phyloP scores from a whole-genome alignment of 2,888 invertebrate genomes.

The Nineta flava region DNA sequence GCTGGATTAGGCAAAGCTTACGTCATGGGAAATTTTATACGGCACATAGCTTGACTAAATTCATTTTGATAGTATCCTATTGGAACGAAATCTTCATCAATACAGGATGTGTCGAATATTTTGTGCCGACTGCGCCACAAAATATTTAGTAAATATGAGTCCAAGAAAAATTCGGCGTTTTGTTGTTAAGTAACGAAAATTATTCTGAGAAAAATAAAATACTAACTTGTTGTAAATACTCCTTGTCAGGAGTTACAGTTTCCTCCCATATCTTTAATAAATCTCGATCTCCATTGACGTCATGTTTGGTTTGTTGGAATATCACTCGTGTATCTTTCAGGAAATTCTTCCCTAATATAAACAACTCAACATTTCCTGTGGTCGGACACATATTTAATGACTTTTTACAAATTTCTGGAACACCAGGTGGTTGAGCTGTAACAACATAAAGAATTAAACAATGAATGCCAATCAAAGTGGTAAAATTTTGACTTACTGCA shows the following conservation, averaged over 20 bases:
- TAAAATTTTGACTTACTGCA: constrained; percentile 56
- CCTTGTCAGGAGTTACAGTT: constrained; percentile 71
- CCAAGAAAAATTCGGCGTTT: not conserved
- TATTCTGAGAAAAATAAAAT: not conserved
- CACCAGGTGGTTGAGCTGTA: constrained; percentile 78
- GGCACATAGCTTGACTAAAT: too few relatives aligned
- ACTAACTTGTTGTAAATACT: constrained; percentile 67
- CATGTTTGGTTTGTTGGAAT: constrained; percentile 39
- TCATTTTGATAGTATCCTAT: too few relatives aligned
- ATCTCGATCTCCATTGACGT: constrained; percentile 31
- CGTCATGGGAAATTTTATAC: too few relatives aligned
- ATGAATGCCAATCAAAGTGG: not conserved
- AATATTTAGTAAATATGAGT: not conserved
- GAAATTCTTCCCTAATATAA: constrained; percentile 83
- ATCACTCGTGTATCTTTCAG: constrained; percentile 76
- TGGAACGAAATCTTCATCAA: too few relatives aligned
- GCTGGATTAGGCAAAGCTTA: too few relatives aligned
- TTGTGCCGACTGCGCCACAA: too few relatives aligned
- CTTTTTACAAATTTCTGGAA: constrained; percentile 84
- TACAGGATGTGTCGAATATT: too few relatives aligned
- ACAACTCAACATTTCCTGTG: constrained; percentile 67
- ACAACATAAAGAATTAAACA: constrained; percentile 7
- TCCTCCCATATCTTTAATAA: constrained; percentile 63
- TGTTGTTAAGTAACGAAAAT: not conserved
- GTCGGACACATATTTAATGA: constrained; percentile 67